phyloP scores from a whole-genome alignment of 37 sponge, comb jelly and placozoan genomes.

The Petrosia ficiformis region DNA sequence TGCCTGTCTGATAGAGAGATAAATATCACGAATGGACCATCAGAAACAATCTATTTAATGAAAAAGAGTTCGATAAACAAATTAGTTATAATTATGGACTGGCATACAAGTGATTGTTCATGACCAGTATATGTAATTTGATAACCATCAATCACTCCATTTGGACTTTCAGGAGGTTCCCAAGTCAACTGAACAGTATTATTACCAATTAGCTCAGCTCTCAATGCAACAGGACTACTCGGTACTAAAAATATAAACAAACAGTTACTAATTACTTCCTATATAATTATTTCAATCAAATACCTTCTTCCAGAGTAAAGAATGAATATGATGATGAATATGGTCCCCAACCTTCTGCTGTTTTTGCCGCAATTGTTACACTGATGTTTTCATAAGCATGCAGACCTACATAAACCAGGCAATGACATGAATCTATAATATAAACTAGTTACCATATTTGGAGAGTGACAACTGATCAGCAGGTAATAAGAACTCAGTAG shows the following conservation, averaged over 20 bases:
- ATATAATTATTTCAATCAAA: not conserved
- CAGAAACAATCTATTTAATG: no score
- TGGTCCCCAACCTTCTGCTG: slow-evolving; percentile 7
- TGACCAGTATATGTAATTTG: slow-evolving; percentile 31
- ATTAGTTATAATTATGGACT: no score
- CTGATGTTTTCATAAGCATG: not conserved
- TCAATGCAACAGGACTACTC: not conserved
- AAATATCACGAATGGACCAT: not conserved
- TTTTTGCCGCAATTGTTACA: slow-evolving; percentile 3
- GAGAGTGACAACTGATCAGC: not conserved
- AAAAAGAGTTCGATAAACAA: no score
- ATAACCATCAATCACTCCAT: slow-evolving; percentile 22
- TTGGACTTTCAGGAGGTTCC: slow-evolving; percentile 11
- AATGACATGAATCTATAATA: not conserved
- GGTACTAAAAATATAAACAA: not conserved
- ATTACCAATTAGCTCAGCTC: not conserved
- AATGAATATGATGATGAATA: not conserved
- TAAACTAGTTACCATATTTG: not conserved
- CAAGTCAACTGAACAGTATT: slow-evolving; percentile 12
- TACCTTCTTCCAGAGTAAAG: slow-evolving; percentile 6
- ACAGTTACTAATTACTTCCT: not conserved
- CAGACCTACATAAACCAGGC: not conserved
- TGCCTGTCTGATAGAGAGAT: not conserved
- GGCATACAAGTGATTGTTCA: no score
- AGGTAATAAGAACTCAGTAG: not conserved